A percentile compares a stretch with the other conserved stretches of the same genome.
phyloP scores from a whole-genome alignment of 2,113 vertebrate genomes.

The Grammatotria lemairii region DNA sequence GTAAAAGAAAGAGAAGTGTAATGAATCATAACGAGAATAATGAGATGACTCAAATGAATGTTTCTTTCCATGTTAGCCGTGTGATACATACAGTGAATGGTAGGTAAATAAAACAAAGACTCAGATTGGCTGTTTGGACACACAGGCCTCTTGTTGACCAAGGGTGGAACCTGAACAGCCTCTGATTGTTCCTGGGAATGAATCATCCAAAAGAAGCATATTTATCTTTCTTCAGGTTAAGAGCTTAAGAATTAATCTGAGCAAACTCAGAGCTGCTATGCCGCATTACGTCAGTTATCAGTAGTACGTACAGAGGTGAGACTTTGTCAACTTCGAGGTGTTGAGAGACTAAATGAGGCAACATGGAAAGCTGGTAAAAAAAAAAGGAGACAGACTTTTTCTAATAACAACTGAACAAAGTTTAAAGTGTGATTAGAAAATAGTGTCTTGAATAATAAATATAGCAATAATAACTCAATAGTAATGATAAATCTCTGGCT shows the following conservation, averaged over 20 bases:
- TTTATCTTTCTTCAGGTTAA: constrained; percentile 52
- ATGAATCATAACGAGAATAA: not conserved
- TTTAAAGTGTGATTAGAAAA: not conserved
- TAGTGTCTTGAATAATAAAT: not conserved
- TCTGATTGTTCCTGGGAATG: constrained; percentile 64
- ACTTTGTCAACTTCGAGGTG: not conserved
- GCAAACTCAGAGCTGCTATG: constrained; percentile 20
- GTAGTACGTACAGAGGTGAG: constrained; percentile 4
- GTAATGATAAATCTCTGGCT: not conserved
- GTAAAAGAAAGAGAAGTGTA: not conserved
- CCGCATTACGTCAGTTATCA: not conserved
- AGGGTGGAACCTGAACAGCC: constrained; percentile 64
- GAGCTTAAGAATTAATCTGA: constrained; percentile 59
- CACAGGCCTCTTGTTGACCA: constrained; percentile 59
- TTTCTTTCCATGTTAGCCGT: not conserved
- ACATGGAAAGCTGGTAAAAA: not conserved
- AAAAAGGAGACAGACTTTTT: not conserved
- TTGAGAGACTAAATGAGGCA: not conserved
- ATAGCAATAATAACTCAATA: not conserved
- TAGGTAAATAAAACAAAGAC: not conserved
- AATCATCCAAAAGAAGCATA: constrained; percentile 18
- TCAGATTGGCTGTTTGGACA: constrained; percentile 23
- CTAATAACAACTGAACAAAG: not conserved
- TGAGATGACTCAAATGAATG: not conserved
- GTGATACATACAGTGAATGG: not conserved